A percentile compares a stretch with the other conserved stretches of the same genome.
Conservation (phyloP, 1,140 invertebrate species). For the Rhagoletis pomonella region DNA sequence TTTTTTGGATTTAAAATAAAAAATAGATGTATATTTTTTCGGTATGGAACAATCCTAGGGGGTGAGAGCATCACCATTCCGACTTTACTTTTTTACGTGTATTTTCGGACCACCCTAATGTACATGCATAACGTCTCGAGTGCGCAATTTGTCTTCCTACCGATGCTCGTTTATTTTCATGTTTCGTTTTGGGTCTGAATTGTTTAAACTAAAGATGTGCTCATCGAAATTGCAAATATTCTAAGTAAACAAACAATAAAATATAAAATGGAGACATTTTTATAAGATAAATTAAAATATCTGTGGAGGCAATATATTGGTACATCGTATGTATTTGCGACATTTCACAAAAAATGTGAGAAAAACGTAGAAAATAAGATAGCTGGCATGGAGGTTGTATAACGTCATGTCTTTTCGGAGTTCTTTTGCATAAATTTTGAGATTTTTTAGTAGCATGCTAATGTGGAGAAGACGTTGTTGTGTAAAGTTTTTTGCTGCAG, state of each 20-base stretch:
- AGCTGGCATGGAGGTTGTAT: background rate
- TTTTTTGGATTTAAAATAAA: no score
- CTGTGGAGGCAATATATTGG: background rate
- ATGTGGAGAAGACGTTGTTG: slow-evolving; percentile 2
- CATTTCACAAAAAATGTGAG: slow-evolving; percentile 21
- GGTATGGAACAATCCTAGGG: no score
- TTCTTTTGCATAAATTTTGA: slow-evolving; percentile 25
- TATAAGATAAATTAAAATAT: slow-evolving; percentile 36
- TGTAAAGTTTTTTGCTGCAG: background rate
- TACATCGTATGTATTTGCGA: background rate
- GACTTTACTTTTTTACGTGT: no score
- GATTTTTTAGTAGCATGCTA: background rate
- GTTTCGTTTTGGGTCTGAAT: background rate
- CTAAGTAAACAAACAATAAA: background rate
- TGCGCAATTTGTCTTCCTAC: background rate
- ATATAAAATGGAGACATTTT: background rate
- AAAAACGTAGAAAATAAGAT: slow-evolving; percentile 20
- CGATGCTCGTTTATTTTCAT: background rate
- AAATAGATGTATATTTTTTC: no score
- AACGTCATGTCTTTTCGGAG: slow-evolving; percentile 14
- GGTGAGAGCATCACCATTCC: no score
- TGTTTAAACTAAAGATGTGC: slow-evolving; percentile 35
- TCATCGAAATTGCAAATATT: slow-evolving; percentile 39
- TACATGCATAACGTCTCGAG: background rate
- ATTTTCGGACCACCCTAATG: no score